These are phyloP conservation scores for Misgurnus anguillicaudatus DNA, from an alignment of 2,113 vertebrate genomes.

Conservation along the genomic window DNA sequence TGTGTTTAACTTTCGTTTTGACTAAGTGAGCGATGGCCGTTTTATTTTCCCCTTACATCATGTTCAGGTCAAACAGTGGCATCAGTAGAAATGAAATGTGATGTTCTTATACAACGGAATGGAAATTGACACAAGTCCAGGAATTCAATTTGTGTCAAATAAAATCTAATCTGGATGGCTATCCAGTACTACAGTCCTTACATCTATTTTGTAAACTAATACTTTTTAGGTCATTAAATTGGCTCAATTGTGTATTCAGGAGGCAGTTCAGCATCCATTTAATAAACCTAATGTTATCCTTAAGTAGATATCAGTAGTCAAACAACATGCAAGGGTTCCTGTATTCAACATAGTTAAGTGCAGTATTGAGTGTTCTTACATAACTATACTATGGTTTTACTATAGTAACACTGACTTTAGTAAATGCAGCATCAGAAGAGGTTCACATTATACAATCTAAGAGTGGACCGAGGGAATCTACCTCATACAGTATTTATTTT, in stretches of 20 bases:
- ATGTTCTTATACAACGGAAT: not conserved
- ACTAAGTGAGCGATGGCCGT: conserved; percentile 47
- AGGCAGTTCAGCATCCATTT: not conserved
- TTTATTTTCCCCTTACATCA: conserved; percentile 52
- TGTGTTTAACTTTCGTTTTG: conserved; percentile 39
- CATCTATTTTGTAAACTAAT: not conserved
- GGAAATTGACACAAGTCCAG: conserved; percentile 39
- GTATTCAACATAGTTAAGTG: too few species aligned
- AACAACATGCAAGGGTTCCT: not conserved
- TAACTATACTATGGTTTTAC: too few species aligned
- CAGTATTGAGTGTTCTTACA: too few species aligned
- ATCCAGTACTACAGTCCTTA: not conserved
- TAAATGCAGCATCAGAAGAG: too few species aligned
- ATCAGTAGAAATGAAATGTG: conserved; percentile 34
- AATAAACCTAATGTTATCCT: too few species aligned
- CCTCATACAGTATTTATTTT: not conserved
- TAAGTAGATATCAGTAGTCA: not conserved
- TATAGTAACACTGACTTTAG: too few species aligned
- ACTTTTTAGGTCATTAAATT: not conserved
- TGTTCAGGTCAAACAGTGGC: conserved; percentile 37
- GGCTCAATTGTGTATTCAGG: not conserved
- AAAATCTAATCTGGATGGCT: not conserved
- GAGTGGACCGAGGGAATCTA: too few species aligned
- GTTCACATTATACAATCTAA: too few species aligned
- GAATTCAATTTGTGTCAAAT: conserved; percentile 12